Evolutionary conservation across 2,113 vertebrate genomes (phyloP).

Genomic region (Anhinga anhinga): DNA sequence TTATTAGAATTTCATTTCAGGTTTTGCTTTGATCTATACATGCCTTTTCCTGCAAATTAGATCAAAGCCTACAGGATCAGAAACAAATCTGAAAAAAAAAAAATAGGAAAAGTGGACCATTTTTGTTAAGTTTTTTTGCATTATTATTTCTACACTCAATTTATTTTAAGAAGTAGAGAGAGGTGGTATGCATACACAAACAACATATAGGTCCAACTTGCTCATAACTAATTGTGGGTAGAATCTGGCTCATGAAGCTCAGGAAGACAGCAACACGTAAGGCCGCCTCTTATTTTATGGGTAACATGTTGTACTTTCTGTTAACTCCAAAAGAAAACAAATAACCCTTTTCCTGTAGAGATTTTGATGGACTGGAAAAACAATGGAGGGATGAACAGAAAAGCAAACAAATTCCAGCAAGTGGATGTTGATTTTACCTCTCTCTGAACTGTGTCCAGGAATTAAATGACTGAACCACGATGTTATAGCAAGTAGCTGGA

Average conservation of each 20-base stretch:
- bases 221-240: not conserved
- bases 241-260: not conserved
- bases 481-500: not conserved
- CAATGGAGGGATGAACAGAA: slow-evolving; percentile 20
- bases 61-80: not conserved
- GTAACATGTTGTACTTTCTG: not conserved
- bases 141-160: not conserved
- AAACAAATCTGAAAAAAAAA: not conserved
- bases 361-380: slow-evolving; percentile 9
- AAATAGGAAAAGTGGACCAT: not conserved
- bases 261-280: not conserved
- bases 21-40: not conserved
- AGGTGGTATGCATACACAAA: not conserved
- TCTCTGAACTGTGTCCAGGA: not conserved
- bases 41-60: not conserved
- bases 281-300: not conserved
- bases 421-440: slow-evolving; percentile 25
- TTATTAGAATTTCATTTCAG: not conserved
- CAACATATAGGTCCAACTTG: not conserved
- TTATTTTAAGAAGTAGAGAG: not conserved
- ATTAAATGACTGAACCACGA: not conserved
- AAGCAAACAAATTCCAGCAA: slow-evolving; percentile 29
- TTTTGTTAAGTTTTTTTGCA: not conserved
- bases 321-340: slow-evolving; percentile 11
- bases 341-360: not conserved